Percentiles rank a stretch among this genome's conserved stretches.
These are phyloP conservation scores for Opisthocomus hoazin DNA, from an alignment of 2,113 vertebrate species.

Conservation along the genomic window DNA sequence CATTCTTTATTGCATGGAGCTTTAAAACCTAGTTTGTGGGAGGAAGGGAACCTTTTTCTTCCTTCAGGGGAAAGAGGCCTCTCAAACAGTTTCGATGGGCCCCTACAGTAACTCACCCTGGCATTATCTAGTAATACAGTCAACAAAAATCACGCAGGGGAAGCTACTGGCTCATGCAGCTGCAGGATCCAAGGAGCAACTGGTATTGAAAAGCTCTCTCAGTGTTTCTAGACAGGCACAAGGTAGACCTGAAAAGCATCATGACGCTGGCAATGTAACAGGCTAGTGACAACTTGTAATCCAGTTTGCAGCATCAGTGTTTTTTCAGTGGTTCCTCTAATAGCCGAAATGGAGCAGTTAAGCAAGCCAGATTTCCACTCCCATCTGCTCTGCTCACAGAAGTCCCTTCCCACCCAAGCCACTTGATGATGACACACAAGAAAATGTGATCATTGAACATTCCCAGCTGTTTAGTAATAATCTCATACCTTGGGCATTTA, in stretches of 20 bases:
- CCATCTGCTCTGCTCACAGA: not conserved
- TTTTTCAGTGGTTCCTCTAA: not conserved
- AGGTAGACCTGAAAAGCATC: not conserved
- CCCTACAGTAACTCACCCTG: not conserved
- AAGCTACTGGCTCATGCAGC: not conserved
- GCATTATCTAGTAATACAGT: not conserved
- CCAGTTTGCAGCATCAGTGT: not conserved
- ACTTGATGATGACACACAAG: not conserved
- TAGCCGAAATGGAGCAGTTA: not conserved
- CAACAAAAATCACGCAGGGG: not conserved
- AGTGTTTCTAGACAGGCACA: not conserved
- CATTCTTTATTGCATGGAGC: not conserved
- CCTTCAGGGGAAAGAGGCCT: not conserved
- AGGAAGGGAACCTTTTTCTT: not conserved
- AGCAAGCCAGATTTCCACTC: not conserved
- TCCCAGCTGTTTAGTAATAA: constrained; percentile 7
- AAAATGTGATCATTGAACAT: not conserved
- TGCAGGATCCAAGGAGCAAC: not conserved
- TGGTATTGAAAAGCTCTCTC: not conserved
- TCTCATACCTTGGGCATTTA: not conserved
- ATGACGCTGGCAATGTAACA: not conserved
- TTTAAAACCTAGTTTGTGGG: not conserved
- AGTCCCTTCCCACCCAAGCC: constrained; percentile 1
- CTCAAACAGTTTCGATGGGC: not conserved
- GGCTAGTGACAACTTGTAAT: not conserved